Evolutionary conservation across 2,113 vertebrate genomes (phyloP), one percentile per base, ranked within the genome.

Genomic region (Chiloscyllium plagiosum): DNA sequence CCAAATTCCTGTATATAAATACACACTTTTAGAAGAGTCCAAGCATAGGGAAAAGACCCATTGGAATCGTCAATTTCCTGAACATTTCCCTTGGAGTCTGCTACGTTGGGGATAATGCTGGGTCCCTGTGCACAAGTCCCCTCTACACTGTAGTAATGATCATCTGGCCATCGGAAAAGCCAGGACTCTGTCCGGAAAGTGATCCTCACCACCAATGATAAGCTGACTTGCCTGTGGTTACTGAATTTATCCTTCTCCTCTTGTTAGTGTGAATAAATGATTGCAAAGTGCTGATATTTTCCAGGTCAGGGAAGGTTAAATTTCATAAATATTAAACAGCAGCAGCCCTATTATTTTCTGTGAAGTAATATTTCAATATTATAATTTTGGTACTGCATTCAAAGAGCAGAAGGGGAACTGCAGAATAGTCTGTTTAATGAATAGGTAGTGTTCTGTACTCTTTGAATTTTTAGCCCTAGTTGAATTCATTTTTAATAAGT

Each of bases 231-330:
- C 61, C 89, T 19, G 56, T 13, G 19, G 13, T 65, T n/a, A n/a
- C 29, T 65, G 56, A 33, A 92, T n/a, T 92, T 65, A 92, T n/a
- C 56, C 56, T 33, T 92, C 56, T 92, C 52, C 29, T 7, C 56
- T 20, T 8, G 89, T 93, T 66, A 37, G 89, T 66, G 33, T 17
- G 19, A 93, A 66, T 93, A 93, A 83, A 90, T 65, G 56, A 37
- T 66, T 93, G 66, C 66, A n/a, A 93, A 93, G 37, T 93, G 89
- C 89, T 93, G 65, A 93, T 93, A 37, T 70, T 66, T 19, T 66
- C 89, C 66, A 33, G 89, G 89, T 93, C 89, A 93, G 33, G 52
- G 19, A 93, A 93, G 33, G 89, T 93, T 65, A 61, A 93, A 37
- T 93, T 66, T 66, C 87, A 90, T 90, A 65, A 90, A 90, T 66